Conservation (phyloP, 2,888 invertebrate genomes). For the Rosalia funebris region DNA sequence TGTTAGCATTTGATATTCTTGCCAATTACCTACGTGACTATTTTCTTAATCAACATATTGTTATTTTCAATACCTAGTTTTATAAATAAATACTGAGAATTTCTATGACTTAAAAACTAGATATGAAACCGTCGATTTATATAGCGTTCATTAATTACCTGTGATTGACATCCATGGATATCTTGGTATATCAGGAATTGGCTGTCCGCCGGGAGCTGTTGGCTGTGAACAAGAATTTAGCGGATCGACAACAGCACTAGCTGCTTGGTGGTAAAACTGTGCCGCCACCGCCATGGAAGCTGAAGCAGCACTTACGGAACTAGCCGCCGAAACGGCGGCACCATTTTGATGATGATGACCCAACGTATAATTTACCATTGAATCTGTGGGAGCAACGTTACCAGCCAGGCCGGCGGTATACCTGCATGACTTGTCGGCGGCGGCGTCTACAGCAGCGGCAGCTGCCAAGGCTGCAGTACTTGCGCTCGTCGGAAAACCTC, state of each 20-base stretch:
- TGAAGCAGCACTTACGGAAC: constrained; percentile 78
- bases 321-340: constrained; percentile 67
- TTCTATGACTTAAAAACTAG: too few relatives aligned
- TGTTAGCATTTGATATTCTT: too few relatives aligned
- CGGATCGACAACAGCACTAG: constrained; percentile 83
- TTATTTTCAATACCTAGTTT: too few relatives aligned
- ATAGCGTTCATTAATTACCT: constrained; percentile 73
- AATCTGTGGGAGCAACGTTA: constrained; percentile 74
- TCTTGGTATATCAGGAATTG: constrained; percentile 90
- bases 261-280: constrained; percentile 90
- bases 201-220: constrained; percentile 78
- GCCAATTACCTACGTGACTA: too few relatives aligned
- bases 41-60: too few relatives aligned
- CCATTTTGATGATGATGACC: constrained; percentile 78
- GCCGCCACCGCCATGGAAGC: constrained; percentile 74
- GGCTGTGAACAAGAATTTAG: constrained; percentile 81
- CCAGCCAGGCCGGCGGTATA: constrained; percentile 75
- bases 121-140: too few relatives aligned
- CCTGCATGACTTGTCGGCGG: constrained; percentile 84
- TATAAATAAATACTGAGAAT: too few relatives aligned
- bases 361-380: constrained; percentile 85
- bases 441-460: constrained; percentile 74
- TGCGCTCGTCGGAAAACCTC: constrained; percentile 67
- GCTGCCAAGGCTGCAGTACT: constrained; percentile 70
- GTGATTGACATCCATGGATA: constrained; percentile 98